A percentile compares a stretch with the other conserved stretches of the same genome.
These are phyloP conservation scores for Drosophila leonis DNA, from an alignment of 2,888 invertebrate genomes.

Conservation along the genomic window DNA sequence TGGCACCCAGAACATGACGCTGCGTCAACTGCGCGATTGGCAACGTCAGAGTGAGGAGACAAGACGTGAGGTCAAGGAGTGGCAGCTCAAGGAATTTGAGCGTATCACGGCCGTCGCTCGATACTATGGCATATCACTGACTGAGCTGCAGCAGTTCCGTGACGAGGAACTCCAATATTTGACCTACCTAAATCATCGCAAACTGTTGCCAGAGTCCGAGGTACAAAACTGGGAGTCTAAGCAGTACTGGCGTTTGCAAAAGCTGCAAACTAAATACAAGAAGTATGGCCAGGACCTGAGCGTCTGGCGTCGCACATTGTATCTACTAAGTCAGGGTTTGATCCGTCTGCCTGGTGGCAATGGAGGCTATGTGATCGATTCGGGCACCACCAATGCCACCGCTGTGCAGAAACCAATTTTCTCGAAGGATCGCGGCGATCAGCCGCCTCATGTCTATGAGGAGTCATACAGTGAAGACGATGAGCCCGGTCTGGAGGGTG, in stretches of 20 bases:
- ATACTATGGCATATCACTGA: conserved; percentile 76
- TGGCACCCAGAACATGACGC: conserved; percentile 77
- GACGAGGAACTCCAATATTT: conserved; percentile 78
- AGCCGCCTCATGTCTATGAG: conserved; percentile 83
- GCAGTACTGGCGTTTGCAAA: conserved; percentile 66
- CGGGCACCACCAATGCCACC: conserved; percentile 71
- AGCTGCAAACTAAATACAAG: conserved; percentile 62
- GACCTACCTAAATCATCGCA: conserved; percentile 75
- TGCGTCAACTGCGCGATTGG: conserved; percentile 76
- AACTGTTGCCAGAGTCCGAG: conserved; percentile 61
- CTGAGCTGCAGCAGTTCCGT: conserved; percentile 81
- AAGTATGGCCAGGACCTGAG: conserved; percentile 68
- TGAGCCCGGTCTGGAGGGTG: conserved; percentile 81
- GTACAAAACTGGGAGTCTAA: conserved; percentile 64
- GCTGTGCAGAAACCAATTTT: conserved; percentile 65
- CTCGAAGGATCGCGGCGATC: conserved; percentile 84
- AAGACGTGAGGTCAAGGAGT: conserved; percentile 74
- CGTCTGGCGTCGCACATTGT: conserved; percentile 81
- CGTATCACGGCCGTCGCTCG: conserved; percentile 75
- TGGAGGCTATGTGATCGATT: conserved; percentile 69
- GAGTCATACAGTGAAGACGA: conserved; percentile 79
- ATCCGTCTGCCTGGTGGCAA: conserved; percentile 66
- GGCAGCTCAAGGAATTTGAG: conserved; percentile 81
- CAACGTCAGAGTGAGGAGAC: conserved; percentile 73
- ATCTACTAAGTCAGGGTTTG: conserved; percentile 79